These are phyloP conservation scores for Neodiprion virginianus DNA, from an alignment of 1,140 invertebrate species.

Conservation along the genomic window DNA sequence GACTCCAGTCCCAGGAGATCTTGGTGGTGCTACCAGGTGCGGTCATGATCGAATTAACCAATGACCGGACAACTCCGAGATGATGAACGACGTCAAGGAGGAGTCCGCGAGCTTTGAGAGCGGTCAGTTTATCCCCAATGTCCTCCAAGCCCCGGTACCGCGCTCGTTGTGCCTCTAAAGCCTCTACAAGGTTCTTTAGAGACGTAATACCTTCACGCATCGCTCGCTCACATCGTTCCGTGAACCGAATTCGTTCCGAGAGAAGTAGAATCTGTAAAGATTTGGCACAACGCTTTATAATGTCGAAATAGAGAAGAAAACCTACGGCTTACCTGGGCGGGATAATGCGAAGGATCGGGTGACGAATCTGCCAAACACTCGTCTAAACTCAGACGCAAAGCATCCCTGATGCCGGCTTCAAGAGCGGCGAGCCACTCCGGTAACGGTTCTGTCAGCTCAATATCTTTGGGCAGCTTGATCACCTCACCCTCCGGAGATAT, in stretches of 20 bases:
- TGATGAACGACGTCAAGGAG: slow-evolving; percentile 95
- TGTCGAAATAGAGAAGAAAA: background rate
- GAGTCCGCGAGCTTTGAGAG: slow-evolving; percentile 68
- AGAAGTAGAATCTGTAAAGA: slow-evolving; percentile 50
- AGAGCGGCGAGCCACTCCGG: slow-evolving; percentile 51
- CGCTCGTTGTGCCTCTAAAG: slow-evolving; percentile 50
- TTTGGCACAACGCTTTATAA: slow-evolving; percentile 8
- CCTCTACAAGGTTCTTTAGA: slow-evolving; percentile 51
- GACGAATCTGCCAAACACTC: slow-evolving; percentile 49
- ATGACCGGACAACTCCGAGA: slow-evolving; percentile 78
- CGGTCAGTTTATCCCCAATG: slow-evolving; percentile 59
- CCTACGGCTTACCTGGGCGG: slow-evolving; percentile 45
- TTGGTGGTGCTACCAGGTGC: slow-evolving; percentile 40
- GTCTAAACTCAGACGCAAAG: slow-evolving; percentile 46
- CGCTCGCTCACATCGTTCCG: slow-evolving; percentile 52
- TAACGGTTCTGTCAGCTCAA: slow-evolving; percentile 64
- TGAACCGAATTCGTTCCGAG: slow-evolving; percentile 53
- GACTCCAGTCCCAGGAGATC: slow-evolving; percentile 87
- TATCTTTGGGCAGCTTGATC: slow-evolving; percentile 75
- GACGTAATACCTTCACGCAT: slow-evolving; percentile 41
- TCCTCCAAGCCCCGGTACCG: slow-evolving; percentile 53
- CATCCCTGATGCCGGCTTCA: slow-evolving; percentile 47
- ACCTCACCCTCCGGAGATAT: slow-evolving; percentile 85
- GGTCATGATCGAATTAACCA: slow-evolving; percentile 66
- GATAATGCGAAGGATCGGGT: slow-evolving; percentile 51